Base-by-base conservation (phyloP, 2,797 vertebrate species). In the Melanotaenia boesemani region DNA sequence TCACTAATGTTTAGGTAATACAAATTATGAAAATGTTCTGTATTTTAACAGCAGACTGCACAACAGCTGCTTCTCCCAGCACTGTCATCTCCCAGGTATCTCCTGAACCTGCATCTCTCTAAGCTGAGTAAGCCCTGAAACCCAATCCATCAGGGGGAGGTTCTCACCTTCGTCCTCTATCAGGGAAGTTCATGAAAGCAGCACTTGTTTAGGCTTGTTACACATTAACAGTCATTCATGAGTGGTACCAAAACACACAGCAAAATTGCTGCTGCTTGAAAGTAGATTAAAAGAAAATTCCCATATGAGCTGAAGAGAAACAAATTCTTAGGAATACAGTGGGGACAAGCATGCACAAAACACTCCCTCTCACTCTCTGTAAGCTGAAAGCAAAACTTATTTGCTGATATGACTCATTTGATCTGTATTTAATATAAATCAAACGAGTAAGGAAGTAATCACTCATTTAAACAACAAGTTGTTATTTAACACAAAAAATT, bases 181-280 rank as follows among this genome's bases (percentile, higher is more conserved):
- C 86, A 64, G 81, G 13, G 34, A 63, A 39, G 36, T 68, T 73
- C 37, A 81, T 93, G 89, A 93, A 92, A 81, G 89, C 86, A 46
- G 70, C 55, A 1, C 84, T 90, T 93, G 92, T 93, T 85, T 32
- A 41, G 82, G 70, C 90, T 76, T 88, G 91, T 92, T 92, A 92
- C 67, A 90, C 76, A 93, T 93, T 93, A 93, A 92, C 90, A 59
- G 72, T 81, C 77, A 83, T 46, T 71, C 63, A 57, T 69, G 37
- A 12, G 60, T 73, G 68, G 50, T 66, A 72, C 76, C 22, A 46
- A 3, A 1, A 24, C 13, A 57, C 2, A 37, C 20, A 20, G 24
- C 41, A 52, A 48, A 18, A 50, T 58, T 10, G 1, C 36, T 39
- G 28, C 32, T 8, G 48, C 24, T 28, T 1, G 26, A 65, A 52